A percentile compares a stretch with the other conserved stretches of the same genome.
Evolutionary conservation across 1,140 invertebrate species (phyloP).

Genomic region (Drosophila jambulina): DNA sequence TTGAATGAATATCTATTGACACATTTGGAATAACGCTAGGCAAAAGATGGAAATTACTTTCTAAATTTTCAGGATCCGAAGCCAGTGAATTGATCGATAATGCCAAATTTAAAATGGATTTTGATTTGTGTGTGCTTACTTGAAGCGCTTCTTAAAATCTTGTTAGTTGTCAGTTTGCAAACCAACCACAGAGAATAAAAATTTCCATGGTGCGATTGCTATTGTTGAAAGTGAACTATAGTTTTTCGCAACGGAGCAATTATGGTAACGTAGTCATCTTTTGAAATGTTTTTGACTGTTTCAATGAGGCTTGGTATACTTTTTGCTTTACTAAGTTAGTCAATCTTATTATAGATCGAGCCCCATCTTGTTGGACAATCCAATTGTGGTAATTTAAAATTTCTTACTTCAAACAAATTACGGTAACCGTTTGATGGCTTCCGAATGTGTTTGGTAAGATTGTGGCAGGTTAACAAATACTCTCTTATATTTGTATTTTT

Average conservation of each 20-base stretch:
- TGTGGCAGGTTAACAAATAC: too few species aligned
- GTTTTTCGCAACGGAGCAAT: not conserved
- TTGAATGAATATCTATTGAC: slow-evolving; percentile 19
- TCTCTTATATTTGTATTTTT: too few species aligned
- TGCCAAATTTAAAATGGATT: not conserved
- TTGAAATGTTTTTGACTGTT: too few species aligned
- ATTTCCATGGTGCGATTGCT: not conserved
- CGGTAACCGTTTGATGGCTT: too few species aligned
- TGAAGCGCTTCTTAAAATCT: not conserved
- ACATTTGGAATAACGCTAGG: too few species aligned
- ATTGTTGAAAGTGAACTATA: not conserved
- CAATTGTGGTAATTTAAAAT: too few species aligned
- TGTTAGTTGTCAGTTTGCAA: not conserved
- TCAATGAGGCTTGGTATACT: too few species aligned
- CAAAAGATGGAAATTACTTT: slow-evolving; percentile 2
- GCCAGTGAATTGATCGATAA: not conserved
- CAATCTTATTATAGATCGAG: too few species aligned
- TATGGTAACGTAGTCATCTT: slow-evolving; percentile 7
- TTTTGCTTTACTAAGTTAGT: too few species aligned
- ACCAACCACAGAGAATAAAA: not conserved
- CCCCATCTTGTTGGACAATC: too few species aligned
- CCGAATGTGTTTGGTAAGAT: too few species aligned
- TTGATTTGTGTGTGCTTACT: not conserved
- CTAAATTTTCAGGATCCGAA: not conserved
- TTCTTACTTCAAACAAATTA: too few species aligned